Percentiles rank a stretch among this genome's conserved stretches.
Evolutionary conservation across 2,797 vertebrate species (phyloP).

Genomic region (Hafferia zeledoni): DNA sequence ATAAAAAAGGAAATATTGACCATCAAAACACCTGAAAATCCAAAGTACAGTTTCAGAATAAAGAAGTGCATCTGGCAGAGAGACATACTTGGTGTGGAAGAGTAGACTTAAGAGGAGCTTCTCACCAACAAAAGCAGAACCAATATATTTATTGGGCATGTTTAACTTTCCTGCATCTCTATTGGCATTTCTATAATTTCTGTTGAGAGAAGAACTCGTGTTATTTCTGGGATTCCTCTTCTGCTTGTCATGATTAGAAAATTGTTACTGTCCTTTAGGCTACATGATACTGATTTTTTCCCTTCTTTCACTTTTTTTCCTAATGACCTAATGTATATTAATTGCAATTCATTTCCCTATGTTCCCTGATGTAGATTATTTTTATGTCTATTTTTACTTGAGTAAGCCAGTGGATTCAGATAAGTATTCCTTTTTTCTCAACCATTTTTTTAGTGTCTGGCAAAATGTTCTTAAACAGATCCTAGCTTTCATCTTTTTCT

Average conservation of each 20-base stretch:
- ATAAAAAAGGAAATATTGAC: background rate
- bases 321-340: background rate
- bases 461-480: slow-evolving; percentile 1
- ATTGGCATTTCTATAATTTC: background rate
- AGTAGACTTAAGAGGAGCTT: background rate
- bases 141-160: background rate
- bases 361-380: background rate
- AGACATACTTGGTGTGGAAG: background rate
- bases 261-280: background rate
- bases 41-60: background rate
- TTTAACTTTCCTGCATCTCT: background rate
- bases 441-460: background rate
- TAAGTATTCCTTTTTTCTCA: background rate
- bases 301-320: background rate
- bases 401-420: background rate
- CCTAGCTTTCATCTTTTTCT: slow-evolving; percentile 27
- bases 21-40: background rate
- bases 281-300: background rate
- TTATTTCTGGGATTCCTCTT: background rate
- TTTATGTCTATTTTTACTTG: slow-evolving; percentile 15
- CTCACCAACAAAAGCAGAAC: background rate
- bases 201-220: background rate
- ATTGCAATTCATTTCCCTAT: background rate
- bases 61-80: background rate
- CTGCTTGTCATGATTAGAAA: background rate